phyloP scores from a whole-genome alignment of 2,113 vertebrate species.

The Oxygymnocypris stewartii region DNA sequence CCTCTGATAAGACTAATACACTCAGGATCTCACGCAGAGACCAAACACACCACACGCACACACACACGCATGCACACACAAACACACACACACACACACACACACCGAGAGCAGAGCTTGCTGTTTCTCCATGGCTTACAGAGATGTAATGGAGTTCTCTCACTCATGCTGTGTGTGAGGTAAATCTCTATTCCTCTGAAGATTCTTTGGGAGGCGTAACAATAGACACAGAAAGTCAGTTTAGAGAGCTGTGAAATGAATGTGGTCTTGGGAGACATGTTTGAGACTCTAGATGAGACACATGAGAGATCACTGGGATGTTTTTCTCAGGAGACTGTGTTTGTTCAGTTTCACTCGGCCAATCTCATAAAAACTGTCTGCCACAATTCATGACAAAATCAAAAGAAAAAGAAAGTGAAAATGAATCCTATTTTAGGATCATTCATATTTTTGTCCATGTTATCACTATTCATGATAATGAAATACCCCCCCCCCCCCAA shows the following conservation, averaged over 20 bases:
- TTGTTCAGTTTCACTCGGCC: background rate
- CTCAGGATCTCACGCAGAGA: background rate
- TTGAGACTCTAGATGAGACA: background rate
- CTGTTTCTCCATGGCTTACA: background rate
- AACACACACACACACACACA: too few species aligned
- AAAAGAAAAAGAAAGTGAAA: background rate
- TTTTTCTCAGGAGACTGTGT: background rate
- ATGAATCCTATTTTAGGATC: background rate
- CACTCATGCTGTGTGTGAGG: background rate
- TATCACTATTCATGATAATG: background rate
- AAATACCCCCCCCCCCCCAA: background rate
- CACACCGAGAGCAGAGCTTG: too few species aligned
- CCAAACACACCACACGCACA: background rate
- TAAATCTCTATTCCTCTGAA: background rate
- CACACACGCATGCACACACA: too few species aligned
- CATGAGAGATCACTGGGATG: background rate
- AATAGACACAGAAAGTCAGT: background rate
- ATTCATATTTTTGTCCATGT: background rate
- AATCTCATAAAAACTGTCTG: background rate
- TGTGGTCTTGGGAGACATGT: background rate
- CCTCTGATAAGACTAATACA: conserved; percentile 35
- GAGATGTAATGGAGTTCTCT: too few species aligned
- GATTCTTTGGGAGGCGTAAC: background rate
- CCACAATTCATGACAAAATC: background rate
- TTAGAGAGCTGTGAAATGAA: background rate